phyloP scores from a whole-genome alignment of 2,888 invertebrate species.

The Rotaria socialis region DNA sequence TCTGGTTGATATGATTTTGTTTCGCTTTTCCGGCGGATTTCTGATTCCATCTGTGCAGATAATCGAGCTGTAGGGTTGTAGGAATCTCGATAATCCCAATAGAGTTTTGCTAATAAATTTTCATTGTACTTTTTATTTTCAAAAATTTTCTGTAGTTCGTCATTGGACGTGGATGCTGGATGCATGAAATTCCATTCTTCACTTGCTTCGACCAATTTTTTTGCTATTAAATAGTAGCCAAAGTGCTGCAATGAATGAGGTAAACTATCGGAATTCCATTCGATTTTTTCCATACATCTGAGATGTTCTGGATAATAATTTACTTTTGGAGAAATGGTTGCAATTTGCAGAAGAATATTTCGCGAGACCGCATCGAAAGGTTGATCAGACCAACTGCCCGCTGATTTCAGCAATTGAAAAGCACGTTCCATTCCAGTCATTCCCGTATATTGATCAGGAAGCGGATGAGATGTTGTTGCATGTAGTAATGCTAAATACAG shows the following conservation, averaged over 20 bases:
- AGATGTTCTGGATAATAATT: slow-evolving; percentile 15
- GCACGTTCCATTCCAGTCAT: slow-evolving; percentile 35
- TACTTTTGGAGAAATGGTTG: background rate
- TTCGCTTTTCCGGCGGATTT: background rate
- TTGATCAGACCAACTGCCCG: slow-evolving; percentile 17
- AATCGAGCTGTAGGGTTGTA: slow-evolving; percentile 11
- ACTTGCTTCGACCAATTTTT: background rate
- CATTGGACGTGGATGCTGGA: background rate
- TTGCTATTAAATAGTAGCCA: background rate
- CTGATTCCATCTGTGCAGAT: background rate
- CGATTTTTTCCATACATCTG: background rate
- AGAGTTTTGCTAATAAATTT: background rate
- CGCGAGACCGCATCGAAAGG: background rate
- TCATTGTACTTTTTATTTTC: background rate
- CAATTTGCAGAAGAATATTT: slow-evolving; percentile 11
- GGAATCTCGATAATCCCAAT: slow-evolving; percentile 27
- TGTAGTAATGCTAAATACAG: slow-evolving; percentile 21
- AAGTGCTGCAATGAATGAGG: background rate
- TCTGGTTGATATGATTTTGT: background rate
- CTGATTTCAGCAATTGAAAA: slow-evolving; percentile 1
- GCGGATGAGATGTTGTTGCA: background rate
- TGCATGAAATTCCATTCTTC: background rate
- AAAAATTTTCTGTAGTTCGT: background rate
- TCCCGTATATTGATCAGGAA: background rate
- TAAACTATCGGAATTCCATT: background rate